Base-by-base conservation (phyloP, 30 jellyfish, hydroid and myxozoan genomes). In the Catostylus mosaicus region DNA sequence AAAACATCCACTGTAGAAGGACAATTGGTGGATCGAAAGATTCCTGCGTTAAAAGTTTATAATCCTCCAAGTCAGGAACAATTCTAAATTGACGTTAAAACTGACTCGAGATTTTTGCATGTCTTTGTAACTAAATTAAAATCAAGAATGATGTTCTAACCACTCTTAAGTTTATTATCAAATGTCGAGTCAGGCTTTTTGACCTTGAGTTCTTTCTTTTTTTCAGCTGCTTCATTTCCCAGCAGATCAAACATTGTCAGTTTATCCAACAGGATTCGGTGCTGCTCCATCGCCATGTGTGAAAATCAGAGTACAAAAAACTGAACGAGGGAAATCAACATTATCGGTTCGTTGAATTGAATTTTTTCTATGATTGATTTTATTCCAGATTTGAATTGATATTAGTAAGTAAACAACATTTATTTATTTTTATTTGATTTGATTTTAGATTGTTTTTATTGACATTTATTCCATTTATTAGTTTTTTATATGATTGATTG, bases 211-310 rank as follows among this genome's bases (percentile, higher is more conserved):
- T 5, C n/a, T 69, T 35, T 52, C 1, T 60, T 34, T 40, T 1
- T 74, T 90, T 29, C 66, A 92, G 98, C 33, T 92, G 56, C 70
- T 92, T 34, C 61, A 64, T 57, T 92, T 92, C 78, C 88, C 94
- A 0, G 29, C 75, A 14, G 93, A 92, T 34, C 97, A 92, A 50
- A 89, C 85, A 30, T 65, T 85, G 65, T 88, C 98, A 1, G 90
- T 88, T 2, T 92, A 85, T 56, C 96, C 98, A 31, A 90, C 92
- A 16, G 90, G 89, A 36, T 89, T 88, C 47, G 91, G 97, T 52
- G 76, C 96, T 1, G 89, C 90, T 50, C 96, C 93, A 32, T 62
- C 96, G 36, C 97, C 99, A 0, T 94, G 97, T 74, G 89, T 94
- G n/a, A 94, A 94, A 63, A 50, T 88, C 81, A 94, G 85, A 52